Conservation (phyloP, 2,113 vertebrate genomes). For the Dipodomys merriami region DNA sequence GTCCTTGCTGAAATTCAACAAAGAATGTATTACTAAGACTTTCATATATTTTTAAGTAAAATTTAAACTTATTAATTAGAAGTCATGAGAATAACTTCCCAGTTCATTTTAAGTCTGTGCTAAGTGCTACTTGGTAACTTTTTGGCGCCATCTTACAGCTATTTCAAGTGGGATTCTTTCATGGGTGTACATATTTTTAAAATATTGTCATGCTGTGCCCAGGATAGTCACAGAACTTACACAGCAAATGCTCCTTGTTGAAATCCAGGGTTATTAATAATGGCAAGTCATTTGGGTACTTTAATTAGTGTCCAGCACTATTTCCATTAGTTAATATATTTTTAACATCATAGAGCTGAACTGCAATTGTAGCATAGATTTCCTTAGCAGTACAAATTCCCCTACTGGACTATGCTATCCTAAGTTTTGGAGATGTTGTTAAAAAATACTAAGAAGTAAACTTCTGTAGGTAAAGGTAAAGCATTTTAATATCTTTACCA, state of each 20-base stretch:
- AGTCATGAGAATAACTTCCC: conserved; percentile 40
- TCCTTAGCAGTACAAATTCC: conserved; percentile 43
- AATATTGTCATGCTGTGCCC: conserved; percentile 79
- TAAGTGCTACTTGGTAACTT: conserved; percentile 68
- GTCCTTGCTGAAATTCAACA: not conserved
- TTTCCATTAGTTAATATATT: conserved; percentile 82
- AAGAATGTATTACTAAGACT: not conserved
- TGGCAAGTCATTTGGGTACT: conserved; percentile 79
- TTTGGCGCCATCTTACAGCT: conserved; percentile 76
- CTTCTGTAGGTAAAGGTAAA: conserved; percentile 62
- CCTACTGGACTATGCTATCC: not conserved
- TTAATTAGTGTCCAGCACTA: conserved; percentile 77
- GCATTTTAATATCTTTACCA: conserved; percentile 24
- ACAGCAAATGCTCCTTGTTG: conserved; percentile 76
- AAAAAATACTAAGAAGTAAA: conserved; percentile 48
- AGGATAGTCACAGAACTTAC: conserved; percentile 80
- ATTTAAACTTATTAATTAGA: conserved; percentile 22
- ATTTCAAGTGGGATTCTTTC: conserved; percentile 80
- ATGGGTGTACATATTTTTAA: conserved; percentile 77
- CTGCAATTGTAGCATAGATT: conserved; percentile 41
- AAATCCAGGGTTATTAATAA: conserved; percentile 81
- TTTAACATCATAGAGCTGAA: conserved; percentile 73
- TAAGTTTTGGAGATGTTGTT: conserved; percentile 25
- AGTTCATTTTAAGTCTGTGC: conserved; percentile 53
- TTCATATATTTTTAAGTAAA: conserved; percentile 47